Conservation (phyloP, 2,888 invertebrate genomes). For the Argynnis bischoffii region DNA sequence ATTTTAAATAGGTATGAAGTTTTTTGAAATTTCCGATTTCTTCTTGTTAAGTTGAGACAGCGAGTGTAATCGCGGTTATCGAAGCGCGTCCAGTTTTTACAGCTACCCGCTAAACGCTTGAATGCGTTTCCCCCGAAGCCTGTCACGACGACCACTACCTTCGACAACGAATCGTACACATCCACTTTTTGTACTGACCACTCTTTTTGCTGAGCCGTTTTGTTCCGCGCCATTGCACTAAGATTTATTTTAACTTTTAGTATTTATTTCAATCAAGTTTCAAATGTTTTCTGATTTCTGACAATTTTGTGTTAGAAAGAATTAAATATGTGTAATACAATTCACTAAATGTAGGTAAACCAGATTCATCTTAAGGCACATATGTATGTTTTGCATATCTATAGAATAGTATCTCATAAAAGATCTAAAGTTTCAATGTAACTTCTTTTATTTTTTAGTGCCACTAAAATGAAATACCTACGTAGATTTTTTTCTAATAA, state of each 20-base stretch:
- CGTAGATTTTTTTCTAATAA: too few species aligned
- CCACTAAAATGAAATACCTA: too few species aligned
- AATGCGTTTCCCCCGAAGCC: constrained; percentile 51
- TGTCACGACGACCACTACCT: constrained; percentile 65
- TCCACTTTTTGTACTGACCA: constrained; percentile 42
- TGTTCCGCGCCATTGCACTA: constrained; percentile 42
- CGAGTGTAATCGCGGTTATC: constrained; percentile 34
- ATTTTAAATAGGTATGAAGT: neutral
- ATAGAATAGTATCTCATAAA: too few species aligned
- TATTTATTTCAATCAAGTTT: constrained; percentile 15
- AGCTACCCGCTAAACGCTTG: constrained; percentile 64
- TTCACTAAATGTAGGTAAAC: too few species aligned
- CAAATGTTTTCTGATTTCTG: constrained; percentile 1
- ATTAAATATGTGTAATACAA: too few species aligned
- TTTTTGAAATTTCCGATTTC: constrained; percentile 16
- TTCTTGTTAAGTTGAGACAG: constrained; percentile 37
- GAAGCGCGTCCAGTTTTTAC: constrained; percentile 68
- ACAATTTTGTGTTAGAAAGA: too few species aligned
- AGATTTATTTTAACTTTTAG: constrained; percentile 36
- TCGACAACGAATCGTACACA: constrained; percentile 45
- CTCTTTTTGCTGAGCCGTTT: constrained; percentile 44
- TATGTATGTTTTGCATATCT: too few species aligned
- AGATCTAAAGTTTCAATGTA: too few species aligned
- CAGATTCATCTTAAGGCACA: too few species aligned
- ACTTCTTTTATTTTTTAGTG: too few species aligned